Evolutionary conservation across 2,797 vertebrate species (phyloP).

Genomic region (Halcyon badia): DNA sequence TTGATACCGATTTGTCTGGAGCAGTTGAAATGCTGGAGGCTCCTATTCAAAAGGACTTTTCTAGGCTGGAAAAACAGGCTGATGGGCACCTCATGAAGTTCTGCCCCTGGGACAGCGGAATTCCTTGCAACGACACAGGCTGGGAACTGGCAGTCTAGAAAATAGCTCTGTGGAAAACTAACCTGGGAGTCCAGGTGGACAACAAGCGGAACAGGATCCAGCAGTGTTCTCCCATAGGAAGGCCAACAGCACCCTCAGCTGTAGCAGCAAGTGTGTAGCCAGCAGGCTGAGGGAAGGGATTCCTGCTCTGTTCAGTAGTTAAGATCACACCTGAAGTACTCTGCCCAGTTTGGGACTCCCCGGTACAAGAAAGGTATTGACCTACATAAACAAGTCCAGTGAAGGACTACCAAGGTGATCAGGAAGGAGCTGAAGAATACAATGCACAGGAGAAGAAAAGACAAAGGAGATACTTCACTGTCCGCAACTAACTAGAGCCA

Average conservation of each 20-base stretch:
- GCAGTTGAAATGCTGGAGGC: not conserved
- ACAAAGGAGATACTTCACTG: not conserved
- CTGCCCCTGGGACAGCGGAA: not conserved
- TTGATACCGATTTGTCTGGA: not conserved
- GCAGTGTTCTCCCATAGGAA: not conserved
- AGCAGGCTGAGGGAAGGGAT: not conserved
- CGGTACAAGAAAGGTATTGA: not conserved
- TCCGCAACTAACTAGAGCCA: not conserved
- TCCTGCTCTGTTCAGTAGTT: not conserved
- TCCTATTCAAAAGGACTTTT: not conserved
- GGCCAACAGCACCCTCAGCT: not conserved
- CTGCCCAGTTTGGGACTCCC: not conserved
- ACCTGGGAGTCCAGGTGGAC: not conserved
- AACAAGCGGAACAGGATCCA: not conserved
- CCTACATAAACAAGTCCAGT: not conserved
- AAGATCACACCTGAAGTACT: not conserved
- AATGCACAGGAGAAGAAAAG: not conserved
- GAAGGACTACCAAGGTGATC: not conserved
- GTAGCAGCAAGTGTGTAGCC: not conserved
- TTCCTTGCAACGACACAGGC: not conserved
- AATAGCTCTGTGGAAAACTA: not conserved
- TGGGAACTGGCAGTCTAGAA: not conserved
- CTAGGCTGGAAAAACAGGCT: not conserved
- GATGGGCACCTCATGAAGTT: not conserved
- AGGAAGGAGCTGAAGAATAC: not conserved